Percentiles rank a stretch among this genome's conserved stretches.
Conservation (phyloP, 1,140 invertebrate species). For the Cotesia typhae region DNA sequence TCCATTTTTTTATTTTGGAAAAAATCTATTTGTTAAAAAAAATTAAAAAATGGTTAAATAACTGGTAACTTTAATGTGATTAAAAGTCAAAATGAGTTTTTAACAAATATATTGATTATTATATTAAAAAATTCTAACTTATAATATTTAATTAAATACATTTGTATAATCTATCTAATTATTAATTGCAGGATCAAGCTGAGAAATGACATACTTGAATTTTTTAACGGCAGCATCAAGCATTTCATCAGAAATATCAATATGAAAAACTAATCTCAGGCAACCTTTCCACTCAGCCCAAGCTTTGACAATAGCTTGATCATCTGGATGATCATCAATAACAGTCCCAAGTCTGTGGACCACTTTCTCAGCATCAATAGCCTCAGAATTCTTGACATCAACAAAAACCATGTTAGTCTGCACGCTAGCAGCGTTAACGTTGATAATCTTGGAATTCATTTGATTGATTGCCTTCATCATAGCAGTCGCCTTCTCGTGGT, state of each 20-base stretch:
- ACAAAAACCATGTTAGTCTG: conserved; percentile 85
- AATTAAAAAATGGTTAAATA: too few species aligned
- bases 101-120: too few species aligned
- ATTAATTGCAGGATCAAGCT: conserved; percentile 54
- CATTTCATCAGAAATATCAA: conserved; percentile 73
- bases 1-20: too few species aligned
- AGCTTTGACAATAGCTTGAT: conserved; percentile 68
- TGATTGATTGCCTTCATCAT: conserved; percentile 74
- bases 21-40: too few species aligned
- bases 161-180: neutral
- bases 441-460: conserved; percentile 57
- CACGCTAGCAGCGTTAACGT: conserved; percentile 72
- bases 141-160: too few species aligned
- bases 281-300: conserved; percentile 65
- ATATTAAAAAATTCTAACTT: too few species aligned
- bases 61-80: too few species aligned
- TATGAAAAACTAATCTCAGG: conserved; percentile 74
- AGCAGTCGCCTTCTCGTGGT: conserved; percentile 76
- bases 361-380: conserved; percentile 68
- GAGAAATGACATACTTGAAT: conserved; percentile 69
- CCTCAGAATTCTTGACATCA: conserved; percentile 63
- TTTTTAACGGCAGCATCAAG: conserved; percentile 73
- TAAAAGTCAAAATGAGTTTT: too few species aligned
- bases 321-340: conserved; percentile 58
- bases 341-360: conserved; percentile 68